phyloP scores from a whole-genome alignment of 2,113 vertebrate genomes.

The Turnix velox region DNA sequence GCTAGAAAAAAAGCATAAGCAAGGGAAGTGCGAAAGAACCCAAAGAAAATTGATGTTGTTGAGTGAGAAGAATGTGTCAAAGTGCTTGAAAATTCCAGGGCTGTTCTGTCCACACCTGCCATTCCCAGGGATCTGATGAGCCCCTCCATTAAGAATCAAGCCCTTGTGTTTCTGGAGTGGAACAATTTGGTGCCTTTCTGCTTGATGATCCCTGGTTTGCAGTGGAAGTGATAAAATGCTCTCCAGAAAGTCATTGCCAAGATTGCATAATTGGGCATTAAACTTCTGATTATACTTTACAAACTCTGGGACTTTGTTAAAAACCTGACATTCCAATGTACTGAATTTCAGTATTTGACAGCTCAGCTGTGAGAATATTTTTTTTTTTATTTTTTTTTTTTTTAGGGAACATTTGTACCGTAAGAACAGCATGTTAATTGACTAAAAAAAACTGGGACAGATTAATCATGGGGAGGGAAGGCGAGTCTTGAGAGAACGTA shows the following conservation, averaged over 20 bases:
- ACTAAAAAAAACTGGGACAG: conserved; percentile 65
- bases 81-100: not conserved
- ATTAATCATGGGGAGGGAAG: conserved; percentile 59
- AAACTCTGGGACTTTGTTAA: conserved; percentile 33
- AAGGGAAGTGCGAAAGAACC: not conserved
- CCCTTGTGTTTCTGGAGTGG: not conserved
- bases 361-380: conserved; percentile 53
- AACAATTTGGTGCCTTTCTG: not conserved
- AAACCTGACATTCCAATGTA: conserved; percentile 51
- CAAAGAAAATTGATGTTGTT: not conserved
- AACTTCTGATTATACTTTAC: conserved; percentile 42
- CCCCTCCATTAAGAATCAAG: not conserved
- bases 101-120: not conserved
- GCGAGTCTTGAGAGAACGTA: not conserved
- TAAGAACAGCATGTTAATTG: conserved; percentile 52
- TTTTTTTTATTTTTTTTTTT: no score
- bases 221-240: not conserved
- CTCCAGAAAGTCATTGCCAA: not conserved
- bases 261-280: conserved; percentile 41
- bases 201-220: not conserved
- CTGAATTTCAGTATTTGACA: conserved; percentile 42
- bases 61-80: not conserved
- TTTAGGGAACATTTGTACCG: conserved; percentile 56
- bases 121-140: not conserved
- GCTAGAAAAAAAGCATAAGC: not conserved